Evolutionary conservation across 2,888 invertebrate species (phyloP).

Genomic region (Plusia festucae): DNA sequence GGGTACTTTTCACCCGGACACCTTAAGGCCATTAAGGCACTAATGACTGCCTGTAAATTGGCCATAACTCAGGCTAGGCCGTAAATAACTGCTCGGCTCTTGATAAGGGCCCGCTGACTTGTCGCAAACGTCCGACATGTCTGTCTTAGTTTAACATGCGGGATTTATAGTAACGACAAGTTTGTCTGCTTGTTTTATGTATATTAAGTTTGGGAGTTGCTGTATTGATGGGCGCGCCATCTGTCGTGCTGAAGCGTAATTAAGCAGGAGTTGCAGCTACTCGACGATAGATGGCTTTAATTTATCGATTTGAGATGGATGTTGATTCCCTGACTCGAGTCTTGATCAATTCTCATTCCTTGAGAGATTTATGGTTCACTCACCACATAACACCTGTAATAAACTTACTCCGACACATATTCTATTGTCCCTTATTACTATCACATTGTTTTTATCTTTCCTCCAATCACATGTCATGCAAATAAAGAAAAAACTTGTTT

Average conservation of each 20-base stretch:
- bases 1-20: slow-evolving; percentile 84
- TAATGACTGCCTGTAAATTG: slow-evolving; percentile 89
- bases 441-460: background rate
- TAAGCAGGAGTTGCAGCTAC: slow-evolving; percentile 44
- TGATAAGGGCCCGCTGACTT: slow-evolving; percentile 88
- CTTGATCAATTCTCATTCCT: background rate
- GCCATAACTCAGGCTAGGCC: slow-evolving; percentile 86
- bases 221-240: slow-evolving; percentile 59
- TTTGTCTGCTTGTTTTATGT: slow-evolving; percentile 58
- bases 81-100: slow-evolving; percentile 84
- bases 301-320: slow-evolving; percentile 44
- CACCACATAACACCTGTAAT: background rate
- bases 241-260: slow-evolving; percentile 54
- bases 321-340: slow-evolving; percentile 8
- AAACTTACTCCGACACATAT: too few relatives aligned
- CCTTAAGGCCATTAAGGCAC: slow-evolving; percentile 87
- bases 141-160: slow-evolving; percentile 86
- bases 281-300: slow-evolving; percentile 54
- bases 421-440: too few relatives aligned
- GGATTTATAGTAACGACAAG: slow-evolving; percentile 76
- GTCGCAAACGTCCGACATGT: slow-evolving; percentile 82
- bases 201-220: slow-evolving; percentile 60
- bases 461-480: too few relatives aligned
- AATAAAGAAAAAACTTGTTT: too few relatives aligned
- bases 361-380: background rate